Percentiles rank a stretch among this genome's conserved stretches.
These are phyloP conservation scores for Zeuzera pyrina DNA, from an alignment of 2,888 invertebrate genomes.

Conservation along the genomic window DNA sequence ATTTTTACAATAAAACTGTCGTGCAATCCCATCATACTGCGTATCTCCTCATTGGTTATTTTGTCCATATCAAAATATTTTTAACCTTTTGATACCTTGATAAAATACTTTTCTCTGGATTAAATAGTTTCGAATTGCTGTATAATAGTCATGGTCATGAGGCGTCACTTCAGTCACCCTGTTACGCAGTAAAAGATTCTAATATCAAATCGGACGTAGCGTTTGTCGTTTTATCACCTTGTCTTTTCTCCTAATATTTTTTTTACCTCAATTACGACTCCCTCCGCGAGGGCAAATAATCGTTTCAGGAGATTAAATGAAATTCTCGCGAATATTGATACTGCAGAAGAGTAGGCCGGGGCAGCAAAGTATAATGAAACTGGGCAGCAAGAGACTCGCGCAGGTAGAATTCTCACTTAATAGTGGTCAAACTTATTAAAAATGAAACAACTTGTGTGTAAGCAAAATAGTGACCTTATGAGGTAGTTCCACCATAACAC, in stretches of 20 bases:
- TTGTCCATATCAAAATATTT: no score
- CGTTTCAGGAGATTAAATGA: constrained; percentile 53
- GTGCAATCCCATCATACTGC: no score
- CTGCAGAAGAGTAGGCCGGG: constrained; percentile 25
- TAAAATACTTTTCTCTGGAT: no score
- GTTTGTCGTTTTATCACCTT: constrained; percentile 64
- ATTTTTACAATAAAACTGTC: no score
- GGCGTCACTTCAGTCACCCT: constrained; percentile 41
- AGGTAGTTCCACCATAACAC: no score
- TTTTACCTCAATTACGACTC: constrained; percentile 56
- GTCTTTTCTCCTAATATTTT: constrained; percentile 58
- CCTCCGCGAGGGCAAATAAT: constrained; percentile 50
- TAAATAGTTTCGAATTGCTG: no score
- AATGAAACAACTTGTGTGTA: no score
- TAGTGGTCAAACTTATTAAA: constrained; percentile 3
- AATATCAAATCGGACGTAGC: constrained; percentile 58
- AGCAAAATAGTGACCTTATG: no score
- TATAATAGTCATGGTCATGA: no score
- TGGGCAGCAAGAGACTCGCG: constrained; percentile 9
- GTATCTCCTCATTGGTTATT: no score
- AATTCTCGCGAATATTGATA: constrained; percentile 50
- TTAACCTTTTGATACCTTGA: no score
- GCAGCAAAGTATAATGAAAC: constrained; percentile 13
- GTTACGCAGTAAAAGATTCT: constrained; percentile 54
- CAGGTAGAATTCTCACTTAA: constrained; percentile 9